Base-by-base conservation (phyloP, 2,797 vertebrate genomes). In the Anabas testudineus region DNA sequence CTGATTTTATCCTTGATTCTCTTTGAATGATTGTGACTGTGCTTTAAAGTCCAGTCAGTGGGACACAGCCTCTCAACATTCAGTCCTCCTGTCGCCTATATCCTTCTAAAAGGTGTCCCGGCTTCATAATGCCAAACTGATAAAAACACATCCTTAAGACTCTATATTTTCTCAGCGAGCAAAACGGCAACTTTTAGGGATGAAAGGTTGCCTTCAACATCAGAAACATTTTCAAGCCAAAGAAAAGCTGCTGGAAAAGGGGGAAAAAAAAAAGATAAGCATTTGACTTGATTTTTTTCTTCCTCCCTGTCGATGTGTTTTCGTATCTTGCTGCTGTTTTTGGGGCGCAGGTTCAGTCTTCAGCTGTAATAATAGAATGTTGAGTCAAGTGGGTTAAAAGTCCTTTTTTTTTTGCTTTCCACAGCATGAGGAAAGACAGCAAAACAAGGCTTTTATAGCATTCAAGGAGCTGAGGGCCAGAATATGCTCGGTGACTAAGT, bases 61-160 rank as follows among this genome's bases (percentile, higher is more conserved):
- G 56, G 36, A 60, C 28, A 47, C 43, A 62, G 56, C 26, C 30
- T 21, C 1, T 1, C 41, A 7, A 24, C 18, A 10, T 45, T 41
- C 34, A 58, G 3, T 30, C 16, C n/a, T 21, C 8, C 26, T 21
- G 41, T 37, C 4, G 15, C 12, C 42, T 55, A 14, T 51, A 60
- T 26, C 7, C 14, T 34, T 66, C 13, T 42, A 45, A 62, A 76
- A 67, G 51, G 42, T 69, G 3, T 62, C 59, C 51, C 43, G 62
- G 76, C 67, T 80, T 71, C 53, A 59, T 85, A 79, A 87, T 86
- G 79, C 81, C 68, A 87, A 85, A 78, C 63, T 76, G 74, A 85
- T 86, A 83, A 84, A 42, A 37, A 37, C 16, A 55, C 10, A 59
- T 72, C 37, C 24, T 73, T 72, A 53, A 73, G 71, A 80, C 55